Conservation (phyloP, 2,797 vertebrate genomes). For the Liasis olivaceus region DNA sequence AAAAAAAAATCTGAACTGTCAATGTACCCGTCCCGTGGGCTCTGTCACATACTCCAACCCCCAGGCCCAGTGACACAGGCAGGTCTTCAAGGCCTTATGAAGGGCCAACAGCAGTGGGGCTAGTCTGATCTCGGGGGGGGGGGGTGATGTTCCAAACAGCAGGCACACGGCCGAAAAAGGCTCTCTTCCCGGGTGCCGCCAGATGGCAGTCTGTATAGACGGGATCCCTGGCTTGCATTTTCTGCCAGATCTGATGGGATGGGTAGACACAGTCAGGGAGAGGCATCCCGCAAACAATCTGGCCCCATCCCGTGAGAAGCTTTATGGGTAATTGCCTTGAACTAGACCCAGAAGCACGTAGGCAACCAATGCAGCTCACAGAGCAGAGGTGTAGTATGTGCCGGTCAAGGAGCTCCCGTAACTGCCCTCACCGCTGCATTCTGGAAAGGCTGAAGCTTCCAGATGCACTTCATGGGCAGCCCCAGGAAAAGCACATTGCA, state of each 20-base stretch:
- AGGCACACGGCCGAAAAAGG: not conserved
- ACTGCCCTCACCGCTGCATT: too few species aligned
- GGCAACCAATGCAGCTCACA: not conserved
- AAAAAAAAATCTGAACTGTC: not conserved
- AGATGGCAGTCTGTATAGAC: too few species aligned
- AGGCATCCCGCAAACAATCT: not conserved
- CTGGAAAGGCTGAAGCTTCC: too few species aligned
- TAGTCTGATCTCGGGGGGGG: not conserved
- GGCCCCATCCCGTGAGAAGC: not conserved
- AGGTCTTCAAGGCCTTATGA: not conserved
- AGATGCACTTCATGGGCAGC: too few species aligned
- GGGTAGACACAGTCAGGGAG: not conserved
- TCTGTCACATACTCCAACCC: not conserved
- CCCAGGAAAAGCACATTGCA: too few species aligned
- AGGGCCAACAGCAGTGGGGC: too few species aligned
- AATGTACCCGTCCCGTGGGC: not conserved
- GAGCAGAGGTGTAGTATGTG: not conserved
- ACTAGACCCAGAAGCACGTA: not conserved
- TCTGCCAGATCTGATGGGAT: not conserved
- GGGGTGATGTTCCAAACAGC: not conserved
- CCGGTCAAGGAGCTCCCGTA: too few species aligned
- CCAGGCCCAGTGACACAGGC: not conserved
- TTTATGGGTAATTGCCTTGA: not conserved
- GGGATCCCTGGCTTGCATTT: not conserved
- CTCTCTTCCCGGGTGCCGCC: not conserved